phyloP scores from a whole-genome alignment of 2,113 vertebrate genomes.

The Datnioides undecimradiatus region DNA sequence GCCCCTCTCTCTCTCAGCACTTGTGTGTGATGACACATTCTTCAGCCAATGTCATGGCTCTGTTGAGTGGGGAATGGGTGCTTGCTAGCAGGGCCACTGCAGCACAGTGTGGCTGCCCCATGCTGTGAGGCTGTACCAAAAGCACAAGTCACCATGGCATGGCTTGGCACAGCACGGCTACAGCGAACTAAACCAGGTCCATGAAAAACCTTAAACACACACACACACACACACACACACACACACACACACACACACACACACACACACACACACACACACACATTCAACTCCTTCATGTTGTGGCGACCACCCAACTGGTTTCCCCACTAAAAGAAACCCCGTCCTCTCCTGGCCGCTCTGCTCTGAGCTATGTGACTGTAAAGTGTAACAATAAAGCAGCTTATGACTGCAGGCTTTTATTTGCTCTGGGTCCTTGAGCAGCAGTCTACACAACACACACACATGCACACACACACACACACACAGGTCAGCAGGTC shows the following conservation, averaged over 20 bases:
- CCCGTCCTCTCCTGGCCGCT: neutral
- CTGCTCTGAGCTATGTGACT: conserved; percentile 30
- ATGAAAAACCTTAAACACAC: neutral
- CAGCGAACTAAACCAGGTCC: neutral
- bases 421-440: conserved; percentile 49
- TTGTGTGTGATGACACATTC: neutral
- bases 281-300: neutral
- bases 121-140: neutral
- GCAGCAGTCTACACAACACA: conserved; percentile 31
- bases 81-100: neutral
- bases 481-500: neutral
- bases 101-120: neutral
- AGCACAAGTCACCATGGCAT: neutral
- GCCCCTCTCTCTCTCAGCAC: neutral
- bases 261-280: too few relatives aligned
- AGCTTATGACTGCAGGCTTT: conserved; percentile 42
- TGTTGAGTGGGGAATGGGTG: neutral
- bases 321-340: conserved; percentile 15
- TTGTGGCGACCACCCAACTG: conserved; percentile 27
- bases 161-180: neutral
- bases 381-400: conserved; percentile 61
- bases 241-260: too few relatives aligned
- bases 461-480: conserved; percentile 14
- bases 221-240: too few relatives aligned
- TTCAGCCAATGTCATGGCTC: neutral